Conservation (phyloP, 30 jellyfish, hydroid and myxozoan species). For the Aurelia sp. region DNA sequence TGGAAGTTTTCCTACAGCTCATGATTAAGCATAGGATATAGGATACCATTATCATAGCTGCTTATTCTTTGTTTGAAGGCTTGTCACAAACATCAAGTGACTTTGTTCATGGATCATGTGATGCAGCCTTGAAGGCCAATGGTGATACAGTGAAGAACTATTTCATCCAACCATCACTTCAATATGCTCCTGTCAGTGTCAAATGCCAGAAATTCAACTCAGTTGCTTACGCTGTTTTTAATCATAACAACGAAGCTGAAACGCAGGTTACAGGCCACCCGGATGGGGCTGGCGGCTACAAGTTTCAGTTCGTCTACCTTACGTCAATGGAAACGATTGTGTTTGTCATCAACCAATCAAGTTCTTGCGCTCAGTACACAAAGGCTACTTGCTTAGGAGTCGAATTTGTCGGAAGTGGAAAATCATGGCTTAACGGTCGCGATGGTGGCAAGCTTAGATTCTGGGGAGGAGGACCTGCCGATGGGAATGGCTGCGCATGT, state of each 20-base stretch:
- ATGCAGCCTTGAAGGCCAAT: background rate
- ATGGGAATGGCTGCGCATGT: slow-evolving; percentile 26
- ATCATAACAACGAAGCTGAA: slow-evolving; percentile 15
- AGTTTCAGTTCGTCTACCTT: background rate
- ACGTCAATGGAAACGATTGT: background rate
- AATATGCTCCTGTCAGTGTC: background rate
- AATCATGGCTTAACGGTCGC: slow-evolving; percentile 6
- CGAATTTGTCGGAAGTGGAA: background rate
- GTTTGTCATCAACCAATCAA: background rate
- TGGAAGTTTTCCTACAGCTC: too few relatives aligned
- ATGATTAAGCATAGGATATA: too few relatives aligned
- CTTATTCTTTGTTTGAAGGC: background rate
- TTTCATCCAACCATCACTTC: slow-evolving; percentile 2
- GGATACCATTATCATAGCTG: background rate
- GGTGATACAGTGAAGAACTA: background rate
- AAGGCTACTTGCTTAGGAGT: background rate
- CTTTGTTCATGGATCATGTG: background rate
- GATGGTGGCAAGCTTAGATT: background rate
- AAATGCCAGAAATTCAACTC: background rate
- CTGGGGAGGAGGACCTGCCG: slow-evolving; percentile 14
- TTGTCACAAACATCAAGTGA: background rate
- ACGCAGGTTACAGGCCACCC: background rate
- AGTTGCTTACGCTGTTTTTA: background rate
- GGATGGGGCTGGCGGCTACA: background rate
- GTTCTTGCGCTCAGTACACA: background rate